Percentiles rank a stretch among this genome's conserved stretches.
Evolutionary conservation across 2,113 vertebrate genomes (phyloP).

Genomic region (Phalacrocorax pelagicus): DNA sequence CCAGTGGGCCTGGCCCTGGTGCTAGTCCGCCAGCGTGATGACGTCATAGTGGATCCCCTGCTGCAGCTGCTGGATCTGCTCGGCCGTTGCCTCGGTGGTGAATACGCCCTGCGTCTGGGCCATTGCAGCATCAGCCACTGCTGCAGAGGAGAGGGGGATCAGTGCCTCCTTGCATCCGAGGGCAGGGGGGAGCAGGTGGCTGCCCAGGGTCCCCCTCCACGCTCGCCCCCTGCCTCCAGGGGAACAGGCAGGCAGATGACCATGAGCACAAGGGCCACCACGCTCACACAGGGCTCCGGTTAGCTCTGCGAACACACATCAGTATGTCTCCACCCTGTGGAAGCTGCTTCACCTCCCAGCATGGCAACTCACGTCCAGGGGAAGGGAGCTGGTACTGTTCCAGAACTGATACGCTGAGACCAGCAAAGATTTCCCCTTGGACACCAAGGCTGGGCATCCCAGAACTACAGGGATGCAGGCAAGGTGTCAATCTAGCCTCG

Average conservation of each 20-base stretch:
- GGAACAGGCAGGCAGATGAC: rapidly evolving
- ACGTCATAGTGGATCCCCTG: conserved; percentile 92
- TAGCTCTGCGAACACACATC: not conserved
- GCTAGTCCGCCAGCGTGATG: conserved; percentile 86
- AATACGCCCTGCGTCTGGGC: conserved; percentile 86
- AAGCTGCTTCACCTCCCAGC: not conserved
- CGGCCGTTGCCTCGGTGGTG: conserved; percentile 79
- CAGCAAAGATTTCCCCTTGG: not conserved
- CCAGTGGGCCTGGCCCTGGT: not conserved
- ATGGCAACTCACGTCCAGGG: not conserved
- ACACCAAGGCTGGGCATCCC: not conserved
- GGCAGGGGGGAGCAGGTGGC: rapidly evolving
- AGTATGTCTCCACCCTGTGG: not conserved
- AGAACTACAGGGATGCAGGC: not conserved
- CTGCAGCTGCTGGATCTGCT: conserved; percentile 91
- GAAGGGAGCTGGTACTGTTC: not conserved
- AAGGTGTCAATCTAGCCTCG: rapidly evolving
- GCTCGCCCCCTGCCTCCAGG: rapidly evolving
- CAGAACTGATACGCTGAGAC: too few species aligned
- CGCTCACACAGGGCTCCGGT: rapidly evolving
- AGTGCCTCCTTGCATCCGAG: not conserved
- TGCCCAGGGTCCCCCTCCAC: rapidly evolving
- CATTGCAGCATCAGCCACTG: conserved; percentile 90
- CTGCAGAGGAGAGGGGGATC: conserved; percentile 51
- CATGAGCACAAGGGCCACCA: not conserved